These are phyloP conservation scores for Rissa tridactyla DNA, from an alignment of 2,113 vertebrate genomes.

Conservation along the genomic window DNA sequence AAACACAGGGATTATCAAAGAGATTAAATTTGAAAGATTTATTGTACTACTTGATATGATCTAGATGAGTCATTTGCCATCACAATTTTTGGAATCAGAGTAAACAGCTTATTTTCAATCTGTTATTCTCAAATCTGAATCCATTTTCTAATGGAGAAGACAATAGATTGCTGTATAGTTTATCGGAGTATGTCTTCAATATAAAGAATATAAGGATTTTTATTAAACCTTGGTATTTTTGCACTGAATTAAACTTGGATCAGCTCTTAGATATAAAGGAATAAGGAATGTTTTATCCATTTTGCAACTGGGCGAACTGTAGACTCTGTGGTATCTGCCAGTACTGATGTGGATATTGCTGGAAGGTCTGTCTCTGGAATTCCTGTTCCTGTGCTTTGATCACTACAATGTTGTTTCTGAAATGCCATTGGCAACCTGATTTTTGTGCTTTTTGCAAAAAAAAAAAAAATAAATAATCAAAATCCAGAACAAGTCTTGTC, in stretches of 20 bases:
- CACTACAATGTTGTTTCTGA: background rate
- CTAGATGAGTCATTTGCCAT: background rate
- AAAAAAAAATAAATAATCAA: background rate
- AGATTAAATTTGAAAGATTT: background rate
- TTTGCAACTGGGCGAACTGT: background rate
- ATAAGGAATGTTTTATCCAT: background rate
- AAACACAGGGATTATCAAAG: background rate
- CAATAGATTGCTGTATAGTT: background rate
- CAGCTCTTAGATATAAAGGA: background rate
- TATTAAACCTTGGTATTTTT: background rate
- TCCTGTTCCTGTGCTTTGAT: background rate
- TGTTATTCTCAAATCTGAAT: background rate
- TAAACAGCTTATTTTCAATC: background rate
- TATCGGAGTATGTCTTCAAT: background rate
- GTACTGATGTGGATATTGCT: rapidly evolving
- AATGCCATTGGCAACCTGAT: background rate
- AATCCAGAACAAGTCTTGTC: background rate
- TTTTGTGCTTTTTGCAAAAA: background rate
- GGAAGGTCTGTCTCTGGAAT: background rate
- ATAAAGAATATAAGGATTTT: background rate
- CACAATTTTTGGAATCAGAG: background rate
- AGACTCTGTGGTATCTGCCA: background rate
- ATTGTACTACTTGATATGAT: background rate
- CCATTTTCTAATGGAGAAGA: background rate
- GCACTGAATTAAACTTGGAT: background rate